Base-by-base conservation (phyloP, 2,888 invertebrate genomes). In the Aphodius sticticus region DNA sequence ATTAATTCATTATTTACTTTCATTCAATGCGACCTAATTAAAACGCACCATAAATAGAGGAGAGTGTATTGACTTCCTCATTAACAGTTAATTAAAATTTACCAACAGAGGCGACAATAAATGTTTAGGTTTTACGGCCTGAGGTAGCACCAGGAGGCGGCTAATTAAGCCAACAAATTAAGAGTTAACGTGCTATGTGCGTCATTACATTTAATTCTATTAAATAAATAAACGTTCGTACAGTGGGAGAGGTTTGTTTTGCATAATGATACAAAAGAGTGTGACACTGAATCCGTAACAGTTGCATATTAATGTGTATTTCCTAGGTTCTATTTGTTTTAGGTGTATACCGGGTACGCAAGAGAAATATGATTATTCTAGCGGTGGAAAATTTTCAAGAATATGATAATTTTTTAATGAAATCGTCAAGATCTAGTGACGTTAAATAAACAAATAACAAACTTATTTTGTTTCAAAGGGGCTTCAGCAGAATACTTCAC, bases 21-120 rank as follows among this genome's bases (percentile, higher is more conserved):
- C 53, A 53, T 53, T 53, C 53, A 53, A 53, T 53, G 53, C 53
- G 53, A 53, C 53, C 53, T 53, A 53, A 53, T 53, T 53, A 53
- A 53, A 53, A 53, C 53, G 9, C 12, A 53, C 7, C 7, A 53
- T 53, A 1, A 53, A 12, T 53, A 53, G 53, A 12, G 53, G 12
- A 53, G 12, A 7, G 53, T 9, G 9, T 7, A 53, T 53, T 53
- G 7, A 53, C 53, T 9, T 53, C 12, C 53, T 53, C 9, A 53
- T 53, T 53, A 53, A 53, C 53, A 53, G 53, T 53, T 53, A 53
- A 53, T 53, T 53, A 53, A 53, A 53, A 12, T 53, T 53, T 53
- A 53, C 53, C 53, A 53, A 53, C 53, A 53, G 53, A 53, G 12
- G 53, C 53, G 53, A 53, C 53, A 53, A 53, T 53, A 53, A 53